These are phyloP conservation scores for Pharmacophagus antenor DNA, from an alignment of 2,888 invertebrate species.

Conservation along the genomic window DNA sequence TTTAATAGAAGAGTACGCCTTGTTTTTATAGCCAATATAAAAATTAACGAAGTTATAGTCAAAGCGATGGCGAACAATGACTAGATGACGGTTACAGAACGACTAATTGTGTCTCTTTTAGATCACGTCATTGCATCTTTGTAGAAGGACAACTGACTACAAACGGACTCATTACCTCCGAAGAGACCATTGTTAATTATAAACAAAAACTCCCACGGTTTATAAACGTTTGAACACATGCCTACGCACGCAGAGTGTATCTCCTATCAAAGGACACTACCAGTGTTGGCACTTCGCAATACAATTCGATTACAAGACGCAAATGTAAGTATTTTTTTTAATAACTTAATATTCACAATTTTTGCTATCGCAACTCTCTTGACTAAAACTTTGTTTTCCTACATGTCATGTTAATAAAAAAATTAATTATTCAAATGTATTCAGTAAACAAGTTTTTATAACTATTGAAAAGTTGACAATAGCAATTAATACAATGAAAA, in stretches of 20 bases:
- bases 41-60: conserved; percentile 24
- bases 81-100: conserved; percentile 52
- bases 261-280: conserved; percentile 56
- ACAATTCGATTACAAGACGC: conserved; percentile 35
- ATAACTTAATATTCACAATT: background rate
- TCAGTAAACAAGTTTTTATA: conserved; percentile 3
- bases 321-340: conserved; percentile 16
- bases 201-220: conserved; percentile 78
- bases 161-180: conserved; percentile 76
- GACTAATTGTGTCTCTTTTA: conserved; percentile 59
- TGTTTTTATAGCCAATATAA: background rate
- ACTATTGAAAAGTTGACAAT: background rate
- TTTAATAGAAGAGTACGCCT: background rate
- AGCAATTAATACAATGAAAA: background rate
- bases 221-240: conserved; percentile 71
- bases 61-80: conserved; percentile 34
- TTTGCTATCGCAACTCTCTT: too few relatives aligned
- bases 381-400: too few relatives aligned
- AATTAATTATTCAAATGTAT: background rate
- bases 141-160: conserved; percentile 75
- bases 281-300: conserved; percentile 50
- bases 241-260: conserved; percentile 71
- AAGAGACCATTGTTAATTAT: conserved; percentile 74
- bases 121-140: conserved; percentile 65
- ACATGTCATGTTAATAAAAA: background rate